Evolutionary conservation across 23 tunicate genomes (phyloP).

Genomic region (Ciona savignyi): DNA sequence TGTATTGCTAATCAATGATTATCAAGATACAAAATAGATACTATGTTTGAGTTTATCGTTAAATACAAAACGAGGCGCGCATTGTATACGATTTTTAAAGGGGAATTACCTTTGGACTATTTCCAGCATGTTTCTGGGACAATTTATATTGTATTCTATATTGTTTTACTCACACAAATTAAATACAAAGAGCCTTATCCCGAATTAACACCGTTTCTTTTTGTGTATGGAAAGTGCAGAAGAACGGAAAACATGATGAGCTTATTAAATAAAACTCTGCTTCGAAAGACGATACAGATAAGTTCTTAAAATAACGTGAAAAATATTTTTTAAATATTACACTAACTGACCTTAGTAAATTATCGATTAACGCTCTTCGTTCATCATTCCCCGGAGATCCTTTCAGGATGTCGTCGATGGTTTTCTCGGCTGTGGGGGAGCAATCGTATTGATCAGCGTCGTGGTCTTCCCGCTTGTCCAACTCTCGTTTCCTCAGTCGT

Average conservation of each 20-base stretch:
- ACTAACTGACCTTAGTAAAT: slow-evolving; percentile 31
- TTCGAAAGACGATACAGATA: too few species aligned
- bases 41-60: neutral
- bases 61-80: too few species aligned
- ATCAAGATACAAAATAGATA: neutral
- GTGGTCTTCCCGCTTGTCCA: slow-evolving; percentile 14
- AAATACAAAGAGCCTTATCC: neutral
- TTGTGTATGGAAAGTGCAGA: too few species aligned
- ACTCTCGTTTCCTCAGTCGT: slow-evolving; percentile 15
- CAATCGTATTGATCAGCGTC: slow-evolving; percentile 39
- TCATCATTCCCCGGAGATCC: slow-evolving; percentile 72
- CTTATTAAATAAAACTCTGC: too few species aligned
- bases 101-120: too few species aligned
- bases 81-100: too few species aligned
- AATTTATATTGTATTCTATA: neutral
- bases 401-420: slow-evolving; percentile 73
- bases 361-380: slow-evolving; percentile 38
- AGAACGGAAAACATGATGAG: too few species aligned
- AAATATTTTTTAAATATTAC: neutral
- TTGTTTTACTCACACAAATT: neutral
- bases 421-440: slow-evolving; percentile 41
- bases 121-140: neutral
- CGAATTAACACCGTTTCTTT: too few species aligned
- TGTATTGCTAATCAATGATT: neutral
- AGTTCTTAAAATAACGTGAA: neutral